Conservation (phyloP, 2,113 vertebrate genomes). For the Neodontobutis hainanensis region DNA sequence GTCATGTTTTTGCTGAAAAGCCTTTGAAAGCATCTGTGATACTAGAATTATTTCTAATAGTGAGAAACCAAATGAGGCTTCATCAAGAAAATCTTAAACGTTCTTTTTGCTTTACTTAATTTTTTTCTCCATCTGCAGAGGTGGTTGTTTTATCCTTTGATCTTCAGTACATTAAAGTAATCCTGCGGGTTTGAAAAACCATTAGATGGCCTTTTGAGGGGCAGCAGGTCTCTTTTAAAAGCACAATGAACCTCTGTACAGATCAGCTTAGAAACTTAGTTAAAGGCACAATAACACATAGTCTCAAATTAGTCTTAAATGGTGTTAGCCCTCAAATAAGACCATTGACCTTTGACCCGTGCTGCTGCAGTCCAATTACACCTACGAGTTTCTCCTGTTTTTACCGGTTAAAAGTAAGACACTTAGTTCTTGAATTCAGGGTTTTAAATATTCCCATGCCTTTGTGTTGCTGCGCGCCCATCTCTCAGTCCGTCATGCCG, state of each 20-base stretch:
- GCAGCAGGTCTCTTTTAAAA: conserved; percentile 73
- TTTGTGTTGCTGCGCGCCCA: conserved; percentile 44
- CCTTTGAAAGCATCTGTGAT: conserved; percentile 45
- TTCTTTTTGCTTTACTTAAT: conserved; percentile 24
- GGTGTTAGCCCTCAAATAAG: conserved; percentile 74
- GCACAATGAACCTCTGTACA: conserved; percentile 68
- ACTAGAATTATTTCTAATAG: conserved; percentile 27
- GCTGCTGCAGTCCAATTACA: conserved; percentile 69
- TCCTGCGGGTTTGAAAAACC: conserved; percentile 71
- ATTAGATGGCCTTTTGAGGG: conserved; percentile 72
- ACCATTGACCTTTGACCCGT: conserved; percentile 63
- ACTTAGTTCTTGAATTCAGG: conserved; percentile 14
- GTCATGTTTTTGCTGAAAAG: conserved; percentile 49
- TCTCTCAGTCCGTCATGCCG: conserved; percentile 39
- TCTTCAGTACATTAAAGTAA: conserved; percentile 71
- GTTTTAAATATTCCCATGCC: conserved; percentile 63
- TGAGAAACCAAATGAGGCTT: conserved; percentile 54
- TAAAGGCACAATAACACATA: conserved; percentile 71
- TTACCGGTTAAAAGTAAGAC: conserved; percentile 39
- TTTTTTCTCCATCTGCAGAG: conserved; percentile 42
- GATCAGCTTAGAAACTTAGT: conserved; percentile 74
- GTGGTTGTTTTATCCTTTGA: conserved; percentile 71
- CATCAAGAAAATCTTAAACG: conserved; percentile 59
- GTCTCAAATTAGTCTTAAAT: conserved; percentile 76
- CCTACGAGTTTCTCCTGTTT: conserved; percentile 56